Base-by-base conservation (phyloP, 2,888 invertebrate genomes). In the Blastobasis adustella region DNA sequence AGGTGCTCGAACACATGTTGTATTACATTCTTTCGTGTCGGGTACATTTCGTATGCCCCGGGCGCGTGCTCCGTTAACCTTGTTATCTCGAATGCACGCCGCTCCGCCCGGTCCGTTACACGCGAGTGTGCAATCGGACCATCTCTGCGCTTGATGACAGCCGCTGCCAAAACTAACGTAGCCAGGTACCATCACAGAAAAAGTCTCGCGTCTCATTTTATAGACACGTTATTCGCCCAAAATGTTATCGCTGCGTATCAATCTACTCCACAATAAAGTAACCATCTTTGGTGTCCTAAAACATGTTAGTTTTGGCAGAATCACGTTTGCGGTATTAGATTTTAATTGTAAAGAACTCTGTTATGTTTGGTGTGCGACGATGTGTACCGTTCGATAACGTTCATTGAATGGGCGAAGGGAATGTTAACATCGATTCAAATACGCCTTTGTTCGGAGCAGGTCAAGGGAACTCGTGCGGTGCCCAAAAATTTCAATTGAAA, bases 51-150 rank as follows among this genome's bases (percentile, higher is more conserved):
- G 71, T 76, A 76, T 76, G 74, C 73, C 62, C 60, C 58, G 64
- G 64, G 66, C 69, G 65, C 58, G 61, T 65, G 73, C 70, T 71
- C 79, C 70, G 78, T 73, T 82, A 79, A 79, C 79, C 79, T 74
- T 76, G 69, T 79, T 82, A 82, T 80, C 80, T 79, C 61, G 64
- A 66, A 66, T 68, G 69, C 69, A 64, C 63, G 66, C 64, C 63
- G 63, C 58, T 54, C 46, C 54, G 61, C 55, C 54, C 60, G 58
- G 62, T 76, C 82, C 79, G 80, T 81, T 81, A 82, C 67, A 61
- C 63, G 67, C 58, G 70, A 62, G 67, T 59, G 60, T 70, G 71
- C 67, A 73, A 79, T 77, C 74, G 61, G 59, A 55, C 57, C 63
- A 69, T 67, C 69, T 67, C 52, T 48, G 50, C 48, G 49, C 54